phyloP scores from a whole-genome alignment of 2,113 vertebrate genomes.

The Mohoua ochrocephala region DNA sequence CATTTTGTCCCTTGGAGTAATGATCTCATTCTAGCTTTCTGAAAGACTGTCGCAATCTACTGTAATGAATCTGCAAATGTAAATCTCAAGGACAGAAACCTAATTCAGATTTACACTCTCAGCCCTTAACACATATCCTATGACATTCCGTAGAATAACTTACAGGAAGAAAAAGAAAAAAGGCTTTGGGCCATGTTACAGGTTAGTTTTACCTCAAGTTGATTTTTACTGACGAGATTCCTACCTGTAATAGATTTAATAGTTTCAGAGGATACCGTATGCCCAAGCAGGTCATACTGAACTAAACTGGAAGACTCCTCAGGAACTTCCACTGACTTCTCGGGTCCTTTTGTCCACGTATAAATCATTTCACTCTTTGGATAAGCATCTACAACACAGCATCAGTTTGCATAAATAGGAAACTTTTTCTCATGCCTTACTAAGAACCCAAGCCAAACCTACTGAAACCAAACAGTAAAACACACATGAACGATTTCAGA shows the following conservation, averaged over 20 bases:
- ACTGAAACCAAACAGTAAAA: background rate
- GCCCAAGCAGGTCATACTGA: conserved; percentile 95
- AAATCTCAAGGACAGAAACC: conserved; percentile 54
- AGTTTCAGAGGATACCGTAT: conserved; percentile 94
- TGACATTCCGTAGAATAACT: background rate
- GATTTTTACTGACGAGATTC: background rate
- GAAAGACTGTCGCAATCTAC: conserved; percentile 14
- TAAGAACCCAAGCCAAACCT: background rate
- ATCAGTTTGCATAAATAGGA: conserved; percentile 28
- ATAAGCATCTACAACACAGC: conserved; percentile 88
- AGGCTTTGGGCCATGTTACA: background rate
- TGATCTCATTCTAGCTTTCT: conserved; percentile 44
- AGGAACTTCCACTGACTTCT: conserved; percentile 95
- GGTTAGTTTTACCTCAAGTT: background rate
- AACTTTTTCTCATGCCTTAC: background rate
- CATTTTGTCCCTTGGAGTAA: conserved; percentile 50
- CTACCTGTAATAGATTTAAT: conserved; percentile 97
- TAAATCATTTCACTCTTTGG: conserved; percentile 98
- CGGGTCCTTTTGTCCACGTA: conserved; percentile 96
- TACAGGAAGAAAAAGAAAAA: background rate
- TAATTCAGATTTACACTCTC: background rate
- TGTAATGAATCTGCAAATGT: conserved; percentile 48
- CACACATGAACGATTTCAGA: background rate
- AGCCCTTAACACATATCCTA: background rate
- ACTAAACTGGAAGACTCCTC: conserved; percentile 97